Conservation (phyloP, 2,113 vertebrate genomes). For the Plecotus auritus region DNA sequence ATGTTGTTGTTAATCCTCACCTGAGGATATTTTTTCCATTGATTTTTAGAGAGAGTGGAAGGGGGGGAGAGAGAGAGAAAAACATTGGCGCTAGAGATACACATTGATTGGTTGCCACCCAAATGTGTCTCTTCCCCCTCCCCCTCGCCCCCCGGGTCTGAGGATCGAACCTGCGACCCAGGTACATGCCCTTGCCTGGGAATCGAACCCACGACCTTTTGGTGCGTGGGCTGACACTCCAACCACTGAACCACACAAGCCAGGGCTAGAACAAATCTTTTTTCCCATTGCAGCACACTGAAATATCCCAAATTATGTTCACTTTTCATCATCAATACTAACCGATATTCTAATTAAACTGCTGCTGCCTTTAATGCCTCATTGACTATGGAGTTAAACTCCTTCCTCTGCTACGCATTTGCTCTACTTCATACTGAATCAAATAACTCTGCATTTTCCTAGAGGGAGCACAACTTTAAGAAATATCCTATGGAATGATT, state of each 20-base stretch:
- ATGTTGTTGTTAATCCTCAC: no score
- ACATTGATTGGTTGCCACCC: no score
- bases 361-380: background rate
- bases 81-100: no score
- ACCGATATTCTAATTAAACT: conserved; percentile 25
- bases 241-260: no score
- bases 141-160: no score
- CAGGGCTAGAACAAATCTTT: background rate
- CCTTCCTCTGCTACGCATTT: background rate
- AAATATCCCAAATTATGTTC: background rate
- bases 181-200: no score
- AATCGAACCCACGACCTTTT: no score
- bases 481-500: conserved; percentile 1
- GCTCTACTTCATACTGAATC: background rate
- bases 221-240: no score
- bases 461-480: background rate
- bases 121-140: background rate
- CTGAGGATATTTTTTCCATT: no score
- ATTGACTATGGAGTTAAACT: background rate
- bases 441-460: conserved; percentile 7
- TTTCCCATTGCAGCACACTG: background rate
- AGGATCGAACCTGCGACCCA: no score
- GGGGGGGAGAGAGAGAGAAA: no score
- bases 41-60: no score
- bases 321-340: background rate